phyloP scores from a whole-genome alignment of 2,888 invertebrate genomes.

The Slavum lentiscoides region DNA sequence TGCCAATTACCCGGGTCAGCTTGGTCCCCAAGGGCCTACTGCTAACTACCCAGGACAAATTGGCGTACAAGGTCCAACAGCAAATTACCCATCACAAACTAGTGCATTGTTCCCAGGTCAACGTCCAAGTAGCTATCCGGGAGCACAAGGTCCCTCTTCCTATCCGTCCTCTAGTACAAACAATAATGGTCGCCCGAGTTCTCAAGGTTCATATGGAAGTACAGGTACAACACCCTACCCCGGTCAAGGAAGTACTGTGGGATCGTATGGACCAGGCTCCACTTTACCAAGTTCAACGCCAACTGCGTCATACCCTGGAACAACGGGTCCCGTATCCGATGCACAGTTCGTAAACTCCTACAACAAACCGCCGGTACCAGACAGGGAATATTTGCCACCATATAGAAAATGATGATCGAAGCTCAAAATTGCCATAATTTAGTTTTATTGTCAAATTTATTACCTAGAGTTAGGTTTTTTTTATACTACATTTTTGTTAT shows the following conservation, averaged over 20 bases:
- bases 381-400: slow-evolving; percentile 80
- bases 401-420: slow-evolving; percentile 56
- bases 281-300: slow-evolving; percentile 54
- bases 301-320: slow-evolving; percentile 45
- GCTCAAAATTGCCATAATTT: slow-evolving; percentile 53
- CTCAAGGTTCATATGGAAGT: slow-evolving; percentile 57
- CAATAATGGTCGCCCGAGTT: slow-evolving; percentile 57
- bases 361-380: slow-evolving; percentile 57
- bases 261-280: slow-evolving; percentile 55
- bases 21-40: slow-evolving; percentile 59
- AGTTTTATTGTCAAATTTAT: slow-evolving; percentile 31
- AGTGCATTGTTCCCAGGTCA: slow-evolving; percentile 56
- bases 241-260: slow-evolving; percentile 53
- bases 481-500: slow-evolving; percentile 20
- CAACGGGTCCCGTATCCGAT: slow-evolving; percentile 55
- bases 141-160: slow-evolving; percentile 57
- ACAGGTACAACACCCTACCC: slow-evolving; percentile 19
- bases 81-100: slow-evolving; percentile 57
- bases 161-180: slow-evolving; percentile 53
- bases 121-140: slow-evolving; percentile 57
- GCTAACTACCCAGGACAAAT: slow-evolving; percentile 58
- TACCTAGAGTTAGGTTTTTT: slow-evolving; percentile 34
- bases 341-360: slow-evolving; percentile 55
- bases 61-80: slow-evolving; percentile 57
- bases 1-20: slow-evolving; percentile 56